phyloP scores from a whole-genome alignment of 2,888 invertebrate species.

The Nomada hirtipes region DNA sequence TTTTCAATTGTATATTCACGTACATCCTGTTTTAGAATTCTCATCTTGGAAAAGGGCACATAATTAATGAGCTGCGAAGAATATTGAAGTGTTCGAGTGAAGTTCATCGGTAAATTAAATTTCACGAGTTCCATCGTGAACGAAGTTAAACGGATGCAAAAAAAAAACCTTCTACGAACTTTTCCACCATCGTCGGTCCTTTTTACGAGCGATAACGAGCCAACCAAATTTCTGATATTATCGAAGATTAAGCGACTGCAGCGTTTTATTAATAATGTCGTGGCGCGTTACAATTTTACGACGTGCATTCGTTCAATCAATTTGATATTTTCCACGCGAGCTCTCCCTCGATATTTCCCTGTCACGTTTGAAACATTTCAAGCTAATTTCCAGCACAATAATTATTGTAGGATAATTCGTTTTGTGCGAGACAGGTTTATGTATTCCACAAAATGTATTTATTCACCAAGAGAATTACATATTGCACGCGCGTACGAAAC shows the following conservation, averaged over 20 bases:
- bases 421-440: too few species aligned
- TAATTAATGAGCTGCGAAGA: neutral
- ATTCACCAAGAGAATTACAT: slow-evolving; percentile 28
- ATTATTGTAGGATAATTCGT: neutral
- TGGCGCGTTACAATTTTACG: neutral
- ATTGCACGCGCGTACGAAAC: slow-evolving; percentile 17
- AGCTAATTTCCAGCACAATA: too few species aligned
- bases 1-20: neutral
- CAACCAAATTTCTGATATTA: neutral
- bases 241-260: neutral
- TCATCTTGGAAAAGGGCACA: neutral
- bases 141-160: slow-evolving; percentile 14
- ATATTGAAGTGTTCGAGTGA: neutral
- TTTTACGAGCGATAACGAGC: neutral
- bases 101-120: slow-evolving; percentile 16
- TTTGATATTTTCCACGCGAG: neutral
- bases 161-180: slow-evolving; percentile 4
- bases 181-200: neutral
- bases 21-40: neutral
- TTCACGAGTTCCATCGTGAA: neutral
- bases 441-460: neutral
- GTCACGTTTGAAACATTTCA: too few species aligned
- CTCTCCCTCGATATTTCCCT: too few species aligned
- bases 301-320: neutral
- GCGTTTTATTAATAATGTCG: neutral